Conservation (phyloP, 2,797 vertebrate genomes). For the Mus spretus region DNA sequence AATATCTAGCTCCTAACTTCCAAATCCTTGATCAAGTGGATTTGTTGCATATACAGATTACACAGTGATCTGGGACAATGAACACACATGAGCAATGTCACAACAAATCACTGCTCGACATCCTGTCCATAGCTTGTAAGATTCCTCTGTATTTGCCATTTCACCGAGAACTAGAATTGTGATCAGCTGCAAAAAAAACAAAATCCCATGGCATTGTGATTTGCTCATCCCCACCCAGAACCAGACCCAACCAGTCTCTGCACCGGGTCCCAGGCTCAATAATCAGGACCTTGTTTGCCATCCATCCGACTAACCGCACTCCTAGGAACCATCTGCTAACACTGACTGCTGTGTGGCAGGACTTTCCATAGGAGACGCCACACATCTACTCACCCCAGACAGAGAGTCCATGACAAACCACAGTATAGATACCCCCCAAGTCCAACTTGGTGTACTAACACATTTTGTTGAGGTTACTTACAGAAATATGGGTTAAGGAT, state of each 20-base stretch:
- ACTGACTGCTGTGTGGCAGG: not conserved
- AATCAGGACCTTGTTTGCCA: not conserved
- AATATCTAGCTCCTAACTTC: not conserved
- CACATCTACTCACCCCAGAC: not conserved
- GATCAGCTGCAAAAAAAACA: not conserved
- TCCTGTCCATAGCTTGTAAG: not conserved
- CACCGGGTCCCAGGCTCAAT: not conserved
- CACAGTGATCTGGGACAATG: not conserved
- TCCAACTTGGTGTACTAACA: not conserved
- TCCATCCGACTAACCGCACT: fast-evolving
- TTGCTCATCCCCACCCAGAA: fast-evolving
- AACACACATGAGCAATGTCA: not conserved
- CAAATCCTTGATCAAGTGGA: not conserved
- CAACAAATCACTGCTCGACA: not conserved
- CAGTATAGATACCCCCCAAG: not conserved
- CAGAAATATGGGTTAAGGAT: not conserved
- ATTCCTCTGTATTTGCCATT: not conserved
- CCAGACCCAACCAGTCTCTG: not conserved
- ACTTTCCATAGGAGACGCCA: not conserved
- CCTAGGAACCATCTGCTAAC: not conserved
- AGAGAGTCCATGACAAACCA: not conserved
- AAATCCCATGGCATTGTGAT: too few relatives aligned
- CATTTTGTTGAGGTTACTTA: not conserved
- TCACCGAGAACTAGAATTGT: not conserved
- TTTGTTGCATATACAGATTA: not conserved